Percentiles rank a stretch among this genome's conserved stretches.
Conservation (phyloP, 2,797 vertebrate genomes). For the Muraenolepis orangiensis region DNA sequence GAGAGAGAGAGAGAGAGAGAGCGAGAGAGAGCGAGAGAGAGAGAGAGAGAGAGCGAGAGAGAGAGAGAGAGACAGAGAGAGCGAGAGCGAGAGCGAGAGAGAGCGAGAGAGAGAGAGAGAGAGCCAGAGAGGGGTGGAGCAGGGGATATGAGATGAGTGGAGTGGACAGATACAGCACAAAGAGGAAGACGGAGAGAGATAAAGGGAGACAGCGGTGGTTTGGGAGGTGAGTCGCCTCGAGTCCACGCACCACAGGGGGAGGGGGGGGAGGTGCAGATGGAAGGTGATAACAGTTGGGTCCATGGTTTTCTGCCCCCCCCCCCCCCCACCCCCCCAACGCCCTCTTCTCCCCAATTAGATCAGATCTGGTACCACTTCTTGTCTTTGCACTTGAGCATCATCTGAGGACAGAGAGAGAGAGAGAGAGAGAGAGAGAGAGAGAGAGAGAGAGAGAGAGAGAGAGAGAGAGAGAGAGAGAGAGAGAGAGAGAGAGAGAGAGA, state of each 20-base stretch:
- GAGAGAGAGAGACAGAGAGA: constrained; percentile 40
- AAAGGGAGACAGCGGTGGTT: constrained; percentile 36
- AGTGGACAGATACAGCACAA: neutral
- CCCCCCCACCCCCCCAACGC: constrained; percentile 23
- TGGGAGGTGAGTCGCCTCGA: constrained; percentile 21
- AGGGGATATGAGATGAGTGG: constrained; percentile 52
- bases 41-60: constrained; percentile 30
- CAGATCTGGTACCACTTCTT: constrained; percentile 99
- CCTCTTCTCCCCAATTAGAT: constrained; percentile 79
- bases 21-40: constrained; percentile 65
- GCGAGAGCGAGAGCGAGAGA: constrained; percentile 57
- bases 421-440: no score
- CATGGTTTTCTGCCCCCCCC: constrained; percentile 37
- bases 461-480: neutral
- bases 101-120: constrained; percentile 58
- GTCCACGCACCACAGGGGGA: constrained; percentile 24
- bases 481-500: constrained; percentile 24
- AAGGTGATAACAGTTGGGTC: constrained; percentile 50
- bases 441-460: constrained; percentile 18
- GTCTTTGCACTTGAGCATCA: constrained; percentile 99
- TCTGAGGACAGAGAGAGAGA: constrained; percentile 69
- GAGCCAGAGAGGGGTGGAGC: constrained; percentile 58
- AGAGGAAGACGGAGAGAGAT: constrained; percentile 70
- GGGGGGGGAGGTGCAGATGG: constrained; percentile 68
- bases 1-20: constrained; percentile 48